These are phyloP conservation scores for Agonopterix heracliana DNA, from an alignment of 2,888 invertebrate genomes.

Conservation along the genomic window DNA sequence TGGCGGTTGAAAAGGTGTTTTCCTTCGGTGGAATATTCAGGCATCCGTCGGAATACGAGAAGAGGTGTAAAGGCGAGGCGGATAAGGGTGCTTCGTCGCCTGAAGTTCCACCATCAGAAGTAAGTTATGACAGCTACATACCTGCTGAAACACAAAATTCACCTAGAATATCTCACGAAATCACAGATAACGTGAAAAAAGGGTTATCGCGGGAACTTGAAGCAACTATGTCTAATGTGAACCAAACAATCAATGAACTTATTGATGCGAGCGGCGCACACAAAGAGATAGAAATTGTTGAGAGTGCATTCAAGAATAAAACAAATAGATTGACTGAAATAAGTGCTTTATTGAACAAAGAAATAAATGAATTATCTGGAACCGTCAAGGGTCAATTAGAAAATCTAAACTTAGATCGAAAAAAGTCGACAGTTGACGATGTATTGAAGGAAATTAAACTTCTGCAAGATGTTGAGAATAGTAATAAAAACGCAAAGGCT, in stretches of 20 bases:
- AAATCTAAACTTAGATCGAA: conserved; percentile 11
- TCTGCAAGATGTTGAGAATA: conserved; percentile 36
- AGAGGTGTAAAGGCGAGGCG: conserved; percentile 15
- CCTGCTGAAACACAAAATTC: background rate
- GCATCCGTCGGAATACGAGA: conserved; percentile 23
- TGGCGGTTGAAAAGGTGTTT: conserved; percentile 50
- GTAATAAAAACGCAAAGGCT: conserved; percentile 30
- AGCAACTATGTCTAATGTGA: conserved; percentile 22
- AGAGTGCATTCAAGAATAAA: conserved; percentile 32
- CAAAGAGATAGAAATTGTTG: conserved; percentile 24
- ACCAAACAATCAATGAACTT: conserved; percentile 23
- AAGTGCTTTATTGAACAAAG: conserved; percentile 33
- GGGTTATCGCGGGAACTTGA: conserved; percentile 17
- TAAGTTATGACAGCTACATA: background rate
- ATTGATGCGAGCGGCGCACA: conserved; percentile 20
- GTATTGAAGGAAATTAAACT: conserved; percentile 37
- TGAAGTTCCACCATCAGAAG: background rate
- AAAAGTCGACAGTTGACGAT: conserved; percentile 28
- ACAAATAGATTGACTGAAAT: conserved; percentile 37
- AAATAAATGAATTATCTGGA: conserved; percentile 39
- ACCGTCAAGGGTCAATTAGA: conserved; percentile 21
- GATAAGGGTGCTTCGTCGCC: background rate
- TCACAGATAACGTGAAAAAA: conserved; percentile 8
- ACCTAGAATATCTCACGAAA: background rate
- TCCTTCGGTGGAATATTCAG: conserved; percentile 23